phyloP scores from a whole-genome alignment of 2,113 vertebrate genomes.

The Coptodon rendalli region DNA sequence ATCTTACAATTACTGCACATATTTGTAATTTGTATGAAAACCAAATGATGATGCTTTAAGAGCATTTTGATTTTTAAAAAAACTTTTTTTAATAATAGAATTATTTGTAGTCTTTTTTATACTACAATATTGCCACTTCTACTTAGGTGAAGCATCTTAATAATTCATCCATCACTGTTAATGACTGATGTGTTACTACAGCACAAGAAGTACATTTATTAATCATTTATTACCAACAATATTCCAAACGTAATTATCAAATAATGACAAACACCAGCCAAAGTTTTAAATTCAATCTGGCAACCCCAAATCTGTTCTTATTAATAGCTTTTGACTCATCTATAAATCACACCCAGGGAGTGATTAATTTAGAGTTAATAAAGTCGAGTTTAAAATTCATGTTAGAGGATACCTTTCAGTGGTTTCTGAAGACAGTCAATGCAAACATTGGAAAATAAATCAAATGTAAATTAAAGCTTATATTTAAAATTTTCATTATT shows the following conservation, averaged over 20 bases:
- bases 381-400: not conserved
- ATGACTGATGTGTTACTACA: not conserved
- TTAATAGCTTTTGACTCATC: not conserved
- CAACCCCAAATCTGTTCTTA: not conserved
- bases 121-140: not conserved
- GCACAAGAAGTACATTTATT: not conserved
- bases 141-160: not conserved
- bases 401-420: not conserved
- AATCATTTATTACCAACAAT: not conserved
- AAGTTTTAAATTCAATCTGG: not conserved
- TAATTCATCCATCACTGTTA: not conserved
- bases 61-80: fast-evolving
- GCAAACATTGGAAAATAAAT: not conserved
- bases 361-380: not conserved
- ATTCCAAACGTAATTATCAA: not conserved
- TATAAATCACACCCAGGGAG: not conserved
- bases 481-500: not conserved
- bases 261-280: not conserved
- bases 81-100: not conserved
- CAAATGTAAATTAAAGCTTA: not conserved
- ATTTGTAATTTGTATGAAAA: not conserved
- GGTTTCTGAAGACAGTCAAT: not conserved
- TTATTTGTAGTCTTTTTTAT: not conserved
- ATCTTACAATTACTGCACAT: not conserved
- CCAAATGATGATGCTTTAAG: not conserved